Evolutionary conservation across 2,113 vertebrate genomes (phyloP), one percentile per base, ranked within the genome.

Genomic region (Bettongia penicillata): DNA sequence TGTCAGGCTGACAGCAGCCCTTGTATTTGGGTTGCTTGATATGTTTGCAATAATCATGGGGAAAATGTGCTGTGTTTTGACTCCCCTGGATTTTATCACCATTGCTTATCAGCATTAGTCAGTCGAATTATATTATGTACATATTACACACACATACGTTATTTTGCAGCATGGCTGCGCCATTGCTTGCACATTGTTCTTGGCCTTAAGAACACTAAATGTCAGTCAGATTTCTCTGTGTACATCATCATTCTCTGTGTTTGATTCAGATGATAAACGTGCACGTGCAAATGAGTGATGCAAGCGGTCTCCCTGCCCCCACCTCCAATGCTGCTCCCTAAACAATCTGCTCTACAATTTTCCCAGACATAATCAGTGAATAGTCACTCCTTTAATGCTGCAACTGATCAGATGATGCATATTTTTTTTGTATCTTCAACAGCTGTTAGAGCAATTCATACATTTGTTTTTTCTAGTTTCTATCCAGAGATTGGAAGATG

Each of bases 51-150:
- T 84, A 23, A 84, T 7, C 68, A 84, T 43, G 68, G 89, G n/a
- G 37, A 10, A 8, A 43, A 11, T 77, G 8, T 91, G 12, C 37
- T 55, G 11, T 68, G 19, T 89, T 93, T 53, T 77, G 37, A 26
- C 53, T 53, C 2, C 61, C 93, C 95, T 84, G 90, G 5, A 68
- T 92, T 53, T 53, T 95, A 89, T 93, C 48, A 68, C 31, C 19
- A 8, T 1, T n/a, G 68, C 0, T 23, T 84, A 84, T 43, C n/a
- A 84, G 6, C n/a, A 43, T 84, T 92, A 68, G 22, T 92, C 53
- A 0, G 48, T 48, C 51, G 91, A 61, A 1, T 9, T 77, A 53
- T 51, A 51, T 51, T 51, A 51, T 51, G 12, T 11, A 51, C 51
- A 51, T 51, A 51, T 51, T 51, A 51, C 12, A 11, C 12, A 11